Conservation (phyloP, 2,888 invertebrate genomes). For the Chydorus sphaericus region DNA sequence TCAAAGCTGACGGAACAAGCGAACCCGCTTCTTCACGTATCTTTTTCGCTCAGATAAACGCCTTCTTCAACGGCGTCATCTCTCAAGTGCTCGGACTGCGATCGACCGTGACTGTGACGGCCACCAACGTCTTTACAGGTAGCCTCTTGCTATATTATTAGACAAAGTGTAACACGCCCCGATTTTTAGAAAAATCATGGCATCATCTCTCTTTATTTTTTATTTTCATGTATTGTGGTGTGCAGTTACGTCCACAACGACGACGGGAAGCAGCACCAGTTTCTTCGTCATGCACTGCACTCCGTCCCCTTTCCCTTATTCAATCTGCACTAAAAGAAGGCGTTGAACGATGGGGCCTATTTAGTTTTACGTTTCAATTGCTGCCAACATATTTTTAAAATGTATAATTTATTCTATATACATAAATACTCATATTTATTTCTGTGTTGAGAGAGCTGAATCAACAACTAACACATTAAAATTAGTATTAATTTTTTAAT, state of each 20-base stretch:
- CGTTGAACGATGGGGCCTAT: too few species aligned
- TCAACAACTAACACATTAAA: too few species aligned
- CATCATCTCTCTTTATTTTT: background rate
- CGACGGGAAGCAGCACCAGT: background rate
- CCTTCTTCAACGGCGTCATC: background rate
- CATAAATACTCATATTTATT: too few species aligned
- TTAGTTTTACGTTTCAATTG: too few species aligned
- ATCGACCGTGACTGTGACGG: background rate
- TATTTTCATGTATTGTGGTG: background rate
- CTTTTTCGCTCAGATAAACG: background rate
- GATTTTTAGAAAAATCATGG: background rate
- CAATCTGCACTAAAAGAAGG: background rate
- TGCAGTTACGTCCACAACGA: background rate
- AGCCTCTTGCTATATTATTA: background rate
- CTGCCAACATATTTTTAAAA: too few species aligned
- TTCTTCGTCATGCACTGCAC: conserved; percentile 8
- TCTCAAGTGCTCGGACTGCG: background rate
- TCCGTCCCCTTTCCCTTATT: conserved; percentile 1
- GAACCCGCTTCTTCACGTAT: background rate
- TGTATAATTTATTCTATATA: too few species aligned
- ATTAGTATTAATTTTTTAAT: too few species aligned
- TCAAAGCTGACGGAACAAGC: background rate
- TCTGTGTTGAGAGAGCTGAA: too few species aligned
- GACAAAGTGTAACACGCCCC: too few species aligned
- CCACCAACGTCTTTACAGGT: background rate